Percentiles rank a stretch among this genome's conserved stretches.
Evolutionary conservation across 2,888 invertebrate genomes (phyloP).

Genomic region (Caprella mutica): DNA sequence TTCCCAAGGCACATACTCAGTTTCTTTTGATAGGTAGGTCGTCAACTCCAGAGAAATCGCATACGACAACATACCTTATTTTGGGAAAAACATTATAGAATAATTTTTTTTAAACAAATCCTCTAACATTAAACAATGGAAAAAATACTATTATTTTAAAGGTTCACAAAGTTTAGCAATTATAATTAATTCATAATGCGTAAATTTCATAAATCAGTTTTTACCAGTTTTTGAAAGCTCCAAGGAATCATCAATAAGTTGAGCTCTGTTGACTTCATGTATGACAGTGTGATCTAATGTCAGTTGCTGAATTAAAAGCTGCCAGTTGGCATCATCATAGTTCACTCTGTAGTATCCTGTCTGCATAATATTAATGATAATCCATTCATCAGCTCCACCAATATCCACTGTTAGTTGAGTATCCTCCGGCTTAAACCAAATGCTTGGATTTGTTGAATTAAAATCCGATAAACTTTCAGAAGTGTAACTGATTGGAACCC

Average conservation of each 20-base stretch:
- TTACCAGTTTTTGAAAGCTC: conserved; percentile 43
- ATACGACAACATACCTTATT: conserved; percentile 48
- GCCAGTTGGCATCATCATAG: conserved; percentile 67
- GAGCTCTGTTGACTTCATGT: conserved; percentile 67
- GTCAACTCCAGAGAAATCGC: conserved; percentile 65
- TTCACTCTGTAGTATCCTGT: conserved; percentile 54
- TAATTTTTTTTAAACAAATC: no score
- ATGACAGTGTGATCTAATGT: conserved; percentile 54
- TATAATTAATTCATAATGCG: no score
- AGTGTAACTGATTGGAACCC: conserved; percentile 52
- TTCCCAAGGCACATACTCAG: conserved; percentile 77
- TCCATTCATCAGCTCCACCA: conserved; percentile 48
- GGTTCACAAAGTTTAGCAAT: no score
- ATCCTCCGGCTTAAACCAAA: conserved; percentile 46
- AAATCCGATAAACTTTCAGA: conserved; percentile 44
- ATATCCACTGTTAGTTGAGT: conserved; percentile 8
- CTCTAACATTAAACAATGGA: no score
- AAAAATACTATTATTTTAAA: no score
- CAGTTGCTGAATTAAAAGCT: conserved; percentile 55
- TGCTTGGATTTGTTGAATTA: conserved; percentile 45
- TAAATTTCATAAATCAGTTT: no score
- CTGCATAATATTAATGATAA: conserved; percentile 71
- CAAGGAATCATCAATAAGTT: conserved; percentile 64
- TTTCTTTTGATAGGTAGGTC: conserved; percentile 62
- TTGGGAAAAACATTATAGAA: no score